Evolutionary conservation across 2,113 vertebrate genomes (phyloP).

Genomic region (Sisor rabdophorus): DNA sequence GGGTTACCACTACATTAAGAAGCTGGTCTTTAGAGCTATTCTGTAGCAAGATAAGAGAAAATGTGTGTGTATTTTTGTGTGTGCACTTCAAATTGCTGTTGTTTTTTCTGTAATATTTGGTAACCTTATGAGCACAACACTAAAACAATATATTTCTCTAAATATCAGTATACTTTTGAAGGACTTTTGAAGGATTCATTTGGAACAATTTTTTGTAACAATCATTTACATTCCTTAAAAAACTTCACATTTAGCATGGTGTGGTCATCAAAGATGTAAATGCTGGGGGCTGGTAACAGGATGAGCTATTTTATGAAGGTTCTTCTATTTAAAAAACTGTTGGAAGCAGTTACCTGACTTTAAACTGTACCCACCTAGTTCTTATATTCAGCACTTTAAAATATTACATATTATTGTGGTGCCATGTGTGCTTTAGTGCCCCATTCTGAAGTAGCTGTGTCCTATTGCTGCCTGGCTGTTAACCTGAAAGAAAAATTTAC

Average conservation of each 20-base stretch:
- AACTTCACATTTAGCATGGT: background rate
- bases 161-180: background rate
- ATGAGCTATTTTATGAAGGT: background rate
- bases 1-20: conserved; percentile 47
- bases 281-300: background rate
- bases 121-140: background rate
- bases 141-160: background rate
- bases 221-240: background rate
- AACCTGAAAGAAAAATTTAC: too few relatives aligned
- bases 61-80: conserved; percentile 17
- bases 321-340: background rate
- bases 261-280: background rate
- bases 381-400: background rate
- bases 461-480: background rate
- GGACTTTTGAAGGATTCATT: background rate
- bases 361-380: background rate
- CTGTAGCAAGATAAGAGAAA: conserved; percentile 31
- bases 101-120: conserved; percentile 1
- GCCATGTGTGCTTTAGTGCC: background rate
- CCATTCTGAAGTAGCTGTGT: conserved; percentile 5
- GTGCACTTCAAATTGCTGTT: background rate
- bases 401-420: background rate
- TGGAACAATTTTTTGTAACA: background rate
- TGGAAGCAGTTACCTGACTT: background rate
- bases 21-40: conserved; percentile 40